Evolutionary conservation across 2,888 invertebrate genomes (phyloP).

Genomic region (Hydraecia micacea): DNA sequence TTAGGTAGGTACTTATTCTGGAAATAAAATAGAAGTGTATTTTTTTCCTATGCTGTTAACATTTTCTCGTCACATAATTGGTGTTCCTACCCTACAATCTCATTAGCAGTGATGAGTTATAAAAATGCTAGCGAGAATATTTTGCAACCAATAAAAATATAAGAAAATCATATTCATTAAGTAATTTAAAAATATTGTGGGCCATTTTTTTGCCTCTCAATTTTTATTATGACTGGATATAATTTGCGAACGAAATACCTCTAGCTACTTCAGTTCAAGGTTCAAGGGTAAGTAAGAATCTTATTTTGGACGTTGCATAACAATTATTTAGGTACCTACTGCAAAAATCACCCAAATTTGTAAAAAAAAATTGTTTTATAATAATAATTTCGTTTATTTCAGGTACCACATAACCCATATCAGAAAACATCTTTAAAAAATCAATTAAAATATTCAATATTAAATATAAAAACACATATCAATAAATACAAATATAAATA

Average conservation of each 20-base stretch:
- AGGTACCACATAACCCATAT: no score
- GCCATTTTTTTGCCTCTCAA: background rate
- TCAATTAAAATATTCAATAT: no score
- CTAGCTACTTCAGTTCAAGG: no score
- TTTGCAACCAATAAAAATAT: constrained; percentile 8
- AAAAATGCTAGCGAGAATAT: background rate
- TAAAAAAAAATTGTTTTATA: background rate
- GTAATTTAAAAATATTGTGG: background rate
- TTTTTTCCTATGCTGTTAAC: background rate
- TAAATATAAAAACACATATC: no score
- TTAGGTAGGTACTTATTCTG: background rate
- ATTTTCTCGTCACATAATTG: background rate
- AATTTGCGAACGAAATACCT: background rate
- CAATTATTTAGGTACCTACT: no score
- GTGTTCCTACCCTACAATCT: constrained; percentile 16
- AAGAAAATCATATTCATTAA: background rate
- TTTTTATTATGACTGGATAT: background rate
- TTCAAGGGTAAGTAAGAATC: no score
- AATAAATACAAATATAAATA: no score
- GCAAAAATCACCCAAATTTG: no score
- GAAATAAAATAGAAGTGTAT: background rate
- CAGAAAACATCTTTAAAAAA: no score
- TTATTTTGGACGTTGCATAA: no score
- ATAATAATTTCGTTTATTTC: no score
- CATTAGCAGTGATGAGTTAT: background rate